Conservation (phyloP, 2,888 invertebrate genomes). For the Heliconius ismenius region DNA sequence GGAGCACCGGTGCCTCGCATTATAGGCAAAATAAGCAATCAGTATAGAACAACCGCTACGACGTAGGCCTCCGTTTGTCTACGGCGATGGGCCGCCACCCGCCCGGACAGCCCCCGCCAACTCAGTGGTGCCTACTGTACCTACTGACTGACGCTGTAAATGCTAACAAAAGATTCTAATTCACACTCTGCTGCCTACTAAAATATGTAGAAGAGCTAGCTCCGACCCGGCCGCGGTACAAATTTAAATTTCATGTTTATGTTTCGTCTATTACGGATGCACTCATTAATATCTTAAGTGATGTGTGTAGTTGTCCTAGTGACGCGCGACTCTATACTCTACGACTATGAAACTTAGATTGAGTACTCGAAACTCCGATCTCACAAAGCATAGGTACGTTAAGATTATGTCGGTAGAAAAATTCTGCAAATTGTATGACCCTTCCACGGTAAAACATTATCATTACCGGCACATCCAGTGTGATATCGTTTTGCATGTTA, state of each 20-base stretch:
- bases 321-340: slow-evolving; percentile 60
- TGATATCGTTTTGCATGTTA: slow-evolving; percentile 74
- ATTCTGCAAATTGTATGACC: slow-evolving; percentile 79
- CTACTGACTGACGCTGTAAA: slow-evolving; percentile 67
- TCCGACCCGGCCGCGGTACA: slow-evolving; percentile 69
- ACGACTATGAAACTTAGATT: slow-evolving; percentile 48
- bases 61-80: slow-evolving; percentile 37
- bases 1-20: slow-evolving; percentile 24
- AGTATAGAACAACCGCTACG: slow-evolving; percentile 38
- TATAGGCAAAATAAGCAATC: slow-evolving; percentile 37
- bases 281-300: slow-evolving; percentile 82
- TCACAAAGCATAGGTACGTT: slow-evolving; percentile 64
- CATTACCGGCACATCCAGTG: slow-evolving; percentile 63
- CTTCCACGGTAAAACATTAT: slow-evolving; percentile 78
- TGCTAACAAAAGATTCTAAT: slow-evolving; percentile 81
- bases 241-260: slow-evolving; percentile 82
- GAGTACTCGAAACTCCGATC: slow-evolving; percentile 58
- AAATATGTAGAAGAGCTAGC: slow-evolving; percentile 80
- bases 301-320: slow-evolving; percentile 63
- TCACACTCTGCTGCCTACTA: slow-evolving; percentile 81
- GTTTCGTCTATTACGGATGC: slow-evolving; percentile 82
- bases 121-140: neutral
- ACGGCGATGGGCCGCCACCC: slow-evolving; percentile 24
- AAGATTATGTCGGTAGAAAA: slow-evolving; percentile 78
- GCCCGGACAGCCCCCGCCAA: slow-evolving; percentile 3